A percentile compares a stretch with the other conserved stretches of the same genome.
Conservation (phyloP, 2,797 vertebrate genomes). For the Discoglossus pictus region DNA sequence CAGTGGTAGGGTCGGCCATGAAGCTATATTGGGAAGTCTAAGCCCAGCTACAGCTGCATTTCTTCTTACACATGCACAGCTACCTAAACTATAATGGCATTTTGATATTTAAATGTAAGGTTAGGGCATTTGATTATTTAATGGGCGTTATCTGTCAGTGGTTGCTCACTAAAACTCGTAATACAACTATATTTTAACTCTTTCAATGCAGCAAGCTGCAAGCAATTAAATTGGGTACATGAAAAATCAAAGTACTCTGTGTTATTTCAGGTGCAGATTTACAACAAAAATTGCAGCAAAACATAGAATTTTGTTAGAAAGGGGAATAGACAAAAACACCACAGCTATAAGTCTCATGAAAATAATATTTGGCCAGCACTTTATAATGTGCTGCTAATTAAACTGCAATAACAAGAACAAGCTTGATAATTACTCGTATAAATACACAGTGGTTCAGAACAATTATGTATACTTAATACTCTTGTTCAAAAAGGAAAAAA, state of each 20-base stretch:
- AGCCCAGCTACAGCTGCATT: too few species aligned
- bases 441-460: not conserved
- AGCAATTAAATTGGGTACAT: not conserved
- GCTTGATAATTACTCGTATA: conserved; percentile 7
- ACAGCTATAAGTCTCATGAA: not conserved
- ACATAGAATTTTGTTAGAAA: not conserved
- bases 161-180: too few species aligned
- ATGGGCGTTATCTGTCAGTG: too few species aligned
- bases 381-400: conserved; percentile 3
- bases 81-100: too few species aligned
- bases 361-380: conserved; percentile 17
- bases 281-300: not conserved
- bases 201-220: conserved; percentile 3
- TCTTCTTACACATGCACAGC: too few species aligned
- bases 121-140: too few species aligned
- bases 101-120: too few species aligned
- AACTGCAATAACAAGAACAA: conserved; percentile 4
- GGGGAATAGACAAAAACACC: conserved; percentile 2
- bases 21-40: too few species aligned
- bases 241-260: not conserved
- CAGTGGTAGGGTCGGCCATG: too few species aligned
- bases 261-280: conserved; percentile 16
- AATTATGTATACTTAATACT: not conserved
- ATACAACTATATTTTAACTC: not conserved
- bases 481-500: conserved; percentile 5